A percentile compares a stretch with the other conserved stretches of the same genome.
Evolutionary conservation across 2,113 vertebrate genomes (phyloP).

Genomic region (Apteryx mantelli): DNA sequence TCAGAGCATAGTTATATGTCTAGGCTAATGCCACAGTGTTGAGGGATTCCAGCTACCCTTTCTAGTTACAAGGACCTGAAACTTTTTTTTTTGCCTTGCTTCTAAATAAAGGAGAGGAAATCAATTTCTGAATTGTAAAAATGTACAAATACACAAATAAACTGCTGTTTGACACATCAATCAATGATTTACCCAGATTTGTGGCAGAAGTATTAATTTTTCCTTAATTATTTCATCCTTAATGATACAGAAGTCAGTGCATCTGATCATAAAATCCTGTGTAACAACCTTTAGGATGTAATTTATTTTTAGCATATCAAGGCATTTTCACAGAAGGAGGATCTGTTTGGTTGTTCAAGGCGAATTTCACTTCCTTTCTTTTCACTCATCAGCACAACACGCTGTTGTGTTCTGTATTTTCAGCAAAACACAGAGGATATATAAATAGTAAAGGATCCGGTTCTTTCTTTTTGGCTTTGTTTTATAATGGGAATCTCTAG

Average conservation of each 20-base stretch:
- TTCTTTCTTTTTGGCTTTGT: not conserved
- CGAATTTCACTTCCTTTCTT: not conserved
- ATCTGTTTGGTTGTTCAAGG: not conserved
- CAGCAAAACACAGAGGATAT: not conserved
- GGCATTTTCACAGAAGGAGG: not conserved
- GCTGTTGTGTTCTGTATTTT: not conserved
- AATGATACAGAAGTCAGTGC: not conserved
- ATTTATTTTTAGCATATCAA: not conserved
- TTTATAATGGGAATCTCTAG: not conserved
- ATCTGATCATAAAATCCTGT: not conserved
- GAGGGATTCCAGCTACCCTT: not conserved
- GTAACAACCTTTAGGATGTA: not conserved
- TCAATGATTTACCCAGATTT: not conserved
- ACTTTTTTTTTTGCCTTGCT: not conserved
- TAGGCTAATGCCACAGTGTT: not conserved
- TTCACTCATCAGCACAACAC: not conserved
- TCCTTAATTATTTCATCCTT: not conserved
- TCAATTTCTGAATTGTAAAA: not conserved
- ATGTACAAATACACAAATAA: not conserved
- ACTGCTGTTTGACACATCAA: not conserved
- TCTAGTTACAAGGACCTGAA: not conserved
- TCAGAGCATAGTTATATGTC: fast-evolving
- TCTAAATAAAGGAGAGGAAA: not conserved
- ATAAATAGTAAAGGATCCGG: not conserved
- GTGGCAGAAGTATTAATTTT: not conserved